Percentiles rank a stretch among this genome's conserved stretches.
These are phyloP conservation scores for Drosophila percnosoma DNA, from an alignment of 2,888 invertebrate genomes.

Conservation along the genomic window DNA sequence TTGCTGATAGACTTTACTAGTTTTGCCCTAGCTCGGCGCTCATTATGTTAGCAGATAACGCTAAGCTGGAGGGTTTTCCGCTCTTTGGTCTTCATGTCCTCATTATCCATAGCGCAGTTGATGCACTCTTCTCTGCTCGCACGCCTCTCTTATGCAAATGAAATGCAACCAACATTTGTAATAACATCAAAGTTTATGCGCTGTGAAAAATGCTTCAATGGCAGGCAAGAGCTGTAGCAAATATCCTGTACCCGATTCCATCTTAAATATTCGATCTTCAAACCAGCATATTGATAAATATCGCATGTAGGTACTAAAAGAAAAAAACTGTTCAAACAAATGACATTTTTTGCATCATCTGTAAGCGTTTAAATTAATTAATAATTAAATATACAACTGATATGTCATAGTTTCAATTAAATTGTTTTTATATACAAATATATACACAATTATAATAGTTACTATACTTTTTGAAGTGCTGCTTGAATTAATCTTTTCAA, in stretches of 20 bases:
- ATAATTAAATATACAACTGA: not conserved
- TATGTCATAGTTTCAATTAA: not conserved
- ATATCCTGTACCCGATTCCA: not conserved
- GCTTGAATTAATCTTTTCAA: not conserved
- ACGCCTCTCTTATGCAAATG: constrained; percentile 28
- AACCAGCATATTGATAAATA: not conserved
- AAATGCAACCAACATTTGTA: not conserved
- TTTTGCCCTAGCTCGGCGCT: constrained; percentile 34
- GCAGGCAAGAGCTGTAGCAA: not conserved
- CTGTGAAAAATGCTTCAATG: not conserved
- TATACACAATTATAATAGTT: not conserved
- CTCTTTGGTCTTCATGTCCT: not conserved
- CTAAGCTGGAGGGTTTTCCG: not conserved
- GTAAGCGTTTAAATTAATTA: too few relatives aligned
- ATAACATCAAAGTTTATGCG: not conserved
- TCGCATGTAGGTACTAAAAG: not conserved
- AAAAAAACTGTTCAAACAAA: not conserved
- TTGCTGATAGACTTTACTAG: constrained; percentile 64
- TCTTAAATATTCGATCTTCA: not conserved
- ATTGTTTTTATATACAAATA: too few relatives aligned
- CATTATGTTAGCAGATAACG: constrained; percentile 1
- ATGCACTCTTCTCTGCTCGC: constrained; percentile 10
- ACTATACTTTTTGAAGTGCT: not conserved
- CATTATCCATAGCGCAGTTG: constrained; percentile 5
- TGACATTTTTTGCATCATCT: not conserved